A percentile compares a stretch with the other conserved stretches of the same genome.
These are phyloP conservation scores for Amazona finschi DNA, from an alignment of 2,797 vertebrate species.

Conservation along the genomic window DNA sequence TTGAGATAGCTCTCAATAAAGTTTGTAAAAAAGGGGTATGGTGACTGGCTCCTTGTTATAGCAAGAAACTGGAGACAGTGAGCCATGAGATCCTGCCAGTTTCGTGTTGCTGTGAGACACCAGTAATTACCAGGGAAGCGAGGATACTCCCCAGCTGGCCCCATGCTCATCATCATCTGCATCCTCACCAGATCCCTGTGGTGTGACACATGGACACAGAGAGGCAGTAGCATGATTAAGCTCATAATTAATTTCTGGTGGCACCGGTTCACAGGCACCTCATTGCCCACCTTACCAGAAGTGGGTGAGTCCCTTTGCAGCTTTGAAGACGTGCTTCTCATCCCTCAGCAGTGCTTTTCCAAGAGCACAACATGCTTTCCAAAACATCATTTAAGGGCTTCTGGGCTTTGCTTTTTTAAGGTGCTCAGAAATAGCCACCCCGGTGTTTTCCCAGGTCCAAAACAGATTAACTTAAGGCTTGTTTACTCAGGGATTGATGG, in stretches of 20 bases:
- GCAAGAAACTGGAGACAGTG: neutral
- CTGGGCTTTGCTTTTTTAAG: neutral
- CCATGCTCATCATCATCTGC: neutral
- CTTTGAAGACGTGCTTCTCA: neutral
- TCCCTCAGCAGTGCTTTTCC: neutral
- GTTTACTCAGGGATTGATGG: accelerated
- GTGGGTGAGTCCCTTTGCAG: accelerated
- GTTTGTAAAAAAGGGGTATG: neutral
- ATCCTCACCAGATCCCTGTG: neutral
- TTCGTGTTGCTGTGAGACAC: neutral
- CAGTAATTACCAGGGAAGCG: neutral
- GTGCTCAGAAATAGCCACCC: neutral
- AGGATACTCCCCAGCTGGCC: neutral
- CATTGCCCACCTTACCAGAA: neutral
- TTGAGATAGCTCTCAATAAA: neutral
- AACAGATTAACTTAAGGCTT: neutral
- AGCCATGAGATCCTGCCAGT: neutral
- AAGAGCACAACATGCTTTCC: accelerated
- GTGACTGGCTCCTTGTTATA: neutral
- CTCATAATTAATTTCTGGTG: neutral
- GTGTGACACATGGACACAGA: accelerated
- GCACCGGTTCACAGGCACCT: accelerated
- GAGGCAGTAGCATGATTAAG: neutral
- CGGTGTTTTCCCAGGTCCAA: neutral
- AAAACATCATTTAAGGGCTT: neutral